These are phyloP conservation scores for Meloidogyne exigua DNA, from an alignment of 1,140 invertebrate genomes.

Conservation along the genomic window DNA sequence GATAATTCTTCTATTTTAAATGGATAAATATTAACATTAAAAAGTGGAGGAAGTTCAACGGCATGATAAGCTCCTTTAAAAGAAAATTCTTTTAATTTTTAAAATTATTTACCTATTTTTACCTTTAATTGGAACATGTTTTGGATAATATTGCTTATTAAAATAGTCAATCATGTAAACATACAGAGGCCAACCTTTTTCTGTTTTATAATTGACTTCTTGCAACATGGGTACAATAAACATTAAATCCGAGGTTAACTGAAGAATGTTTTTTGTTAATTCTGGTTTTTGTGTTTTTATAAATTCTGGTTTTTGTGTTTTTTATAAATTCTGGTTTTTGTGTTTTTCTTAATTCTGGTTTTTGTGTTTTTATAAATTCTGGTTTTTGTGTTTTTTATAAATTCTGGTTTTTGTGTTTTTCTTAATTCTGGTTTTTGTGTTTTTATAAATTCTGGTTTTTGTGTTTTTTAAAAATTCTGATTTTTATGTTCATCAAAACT, in stretches of 20 bases:
- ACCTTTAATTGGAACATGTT: slow-evolving; percentile 26
- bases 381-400: neutral
- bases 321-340: neutral
- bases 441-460: neutral
- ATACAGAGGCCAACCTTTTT: slow-evolving; percentile 33
- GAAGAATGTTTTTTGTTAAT: neutral
- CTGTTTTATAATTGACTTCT: slow-evolving; percentile 27
- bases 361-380: neutral
- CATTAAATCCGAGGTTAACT: slow-evolving; percentile 33
- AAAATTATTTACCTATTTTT: neutral
- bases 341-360: too few relatives aligned
- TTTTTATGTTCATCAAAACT: neutral
- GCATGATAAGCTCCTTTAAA: slow-evolving; percentile 14
- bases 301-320: neutral
- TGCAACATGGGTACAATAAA: slow-evolving; percentile 35
- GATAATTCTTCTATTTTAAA: slow-evolving; percentile 6
- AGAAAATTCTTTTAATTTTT: neutral
- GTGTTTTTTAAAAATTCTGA: neutral
- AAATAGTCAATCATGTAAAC: slow-evolving; percentile 27
- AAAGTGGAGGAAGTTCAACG: slow-evolving; percentile 23
- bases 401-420: neutral
- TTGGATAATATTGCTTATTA: slow-evolving; percentile 5
- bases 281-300: neutral
- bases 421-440: neutral
- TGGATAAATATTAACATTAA: slow-evolving; percentile 16